Conservation (phyloP, 2,113 vertebrate species). For the Calidris pugnax region DNA sequence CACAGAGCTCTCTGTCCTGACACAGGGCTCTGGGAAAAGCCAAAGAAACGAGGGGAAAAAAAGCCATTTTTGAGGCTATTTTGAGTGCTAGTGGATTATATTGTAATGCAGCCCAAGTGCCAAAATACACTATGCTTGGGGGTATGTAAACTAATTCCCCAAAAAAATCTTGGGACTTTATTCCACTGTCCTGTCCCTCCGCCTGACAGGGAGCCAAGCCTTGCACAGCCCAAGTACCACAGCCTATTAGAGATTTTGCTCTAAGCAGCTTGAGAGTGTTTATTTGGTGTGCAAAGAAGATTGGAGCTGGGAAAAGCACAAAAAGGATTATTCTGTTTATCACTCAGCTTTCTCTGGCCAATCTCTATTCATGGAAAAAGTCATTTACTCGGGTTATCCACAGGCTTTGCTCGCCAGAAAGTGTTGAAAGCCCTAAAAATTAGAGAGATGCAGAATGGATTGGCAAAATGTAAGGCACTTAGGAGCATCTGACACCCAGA, state of each 20-base stretch:
- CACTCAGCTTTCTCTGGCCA: slow-evolving; percentile 64
- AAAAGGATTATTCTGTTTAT: slow-evolving; percentile 74
- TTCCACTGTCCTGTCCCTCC: slow-evolving; percentile 56
- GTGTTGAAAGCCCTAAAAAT: slow-evolving; percentile 65
- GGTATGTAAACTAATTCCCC: slow-evolving; percentile 61
- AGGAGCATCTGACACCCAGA: slow-evolving; percentile 61
- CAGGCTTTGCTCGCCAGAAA: slow-evolving; percentile 56
- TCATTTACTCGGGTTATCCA: slow-evolving; percentile 70
- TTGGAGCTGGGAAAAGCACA: slow-evolving; percentile 69
- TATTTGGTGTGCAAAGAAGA: slow-evolving; percentile 74
- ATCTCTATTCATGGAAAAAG: slow-evolving; percentile 71
- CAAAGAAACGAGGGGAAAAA: slow-evolving; percentile 3
- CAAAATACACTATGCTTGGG: slow-evolving; percentile 69
- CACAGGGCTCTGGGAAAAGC: slow-evolving; percentile 35
- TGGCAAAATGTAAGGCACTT: slow-evolving; percentile 51
- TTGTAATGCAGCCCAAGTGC: slow-evolving; percentile 54
- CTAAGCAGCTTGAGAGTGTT: slow-evolving; percentile 74
- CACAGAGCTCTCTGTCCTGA: not conserved
- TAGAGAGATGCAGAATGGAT: slow-evolving; percentile 66
- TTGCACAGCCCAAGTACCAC: slow-evolving; percentile 48
- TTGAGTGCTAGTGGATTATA: slow-evolving; percentile 50
- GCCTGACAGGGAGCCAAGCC: slow-evolving; percentile 51
- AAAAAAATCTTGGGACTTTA: slow-evolving; percentile 45
- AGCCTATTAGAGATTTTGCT: slow-evolving; percentile 67
- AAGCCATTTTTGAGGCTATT: slow-evolving; percentile 52